Conservation (phyloP, 2,888 invertebrate species). For the Clistopyga incitator region DNA sequence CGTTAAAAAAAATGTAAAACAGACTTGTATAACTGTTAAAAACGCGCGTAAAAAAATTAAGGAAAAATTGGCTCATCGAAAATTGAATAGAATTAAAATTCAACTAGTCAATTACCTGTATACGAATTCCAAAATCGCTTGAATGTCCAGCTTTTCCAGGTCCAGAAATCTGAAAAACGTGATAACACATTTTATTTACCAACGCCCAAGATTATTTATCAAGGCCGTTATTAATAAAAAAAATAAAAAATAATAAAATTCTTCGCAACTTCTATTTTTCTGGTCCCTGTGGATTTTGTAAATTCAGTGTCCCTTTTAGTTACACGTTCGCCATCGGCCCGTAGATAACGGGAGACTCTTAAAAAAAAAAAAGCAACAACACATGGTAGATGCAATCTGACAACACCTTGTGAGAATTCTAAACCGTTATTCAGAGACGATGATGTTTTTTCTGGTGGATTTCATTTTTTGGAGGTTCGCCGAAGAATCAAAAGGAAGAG, state of each 20-base stretch:
- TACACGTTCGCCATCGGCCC: neutral
- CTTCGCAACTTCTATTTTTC: neutral
- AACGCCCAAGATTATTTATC: neutral
- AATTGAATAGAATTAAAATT: neutral
- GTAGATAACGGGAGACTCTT: slow-evolving; percentile 3
- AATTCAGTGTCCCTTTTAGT: neutral
- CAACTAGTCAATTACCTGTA: neutral
- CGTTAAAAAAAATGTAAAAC: too few relatives aligned
- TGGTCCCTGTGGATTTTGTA: neutral
- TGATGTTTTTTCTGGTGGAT: slow-evolving; percentile 21
- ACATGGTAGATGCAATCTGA: neutral
- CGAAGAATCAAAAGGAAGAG: slow-evolving; percentile 62
- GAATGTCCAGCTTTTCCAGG: neutral
- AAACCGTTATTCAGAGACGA: slow-evolving; percentile 62
- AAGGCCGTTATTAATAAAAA: neutral
- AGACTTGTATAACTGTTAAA: too few relatives aligned
- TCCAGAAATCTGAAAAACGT: neutral
- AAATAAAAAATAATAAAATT: neutral
- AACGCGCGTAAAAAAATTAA: too few relatives aligned
- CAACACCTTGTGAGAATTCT: slow-evolving; percentile 62
- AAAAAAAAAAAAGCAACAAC: slow-evolving; percentile 19
- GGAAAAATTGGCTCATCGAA: neutral
- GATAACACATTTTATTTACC: neutral
- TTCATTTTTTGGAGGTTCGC: slow-evolving; percentile 39
- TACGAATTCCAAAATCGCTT: neutral